Base-by-base conservation (phyloP, 2,113 vertebrate genomes). In the Tragelaphus buxtoni region DNA sequence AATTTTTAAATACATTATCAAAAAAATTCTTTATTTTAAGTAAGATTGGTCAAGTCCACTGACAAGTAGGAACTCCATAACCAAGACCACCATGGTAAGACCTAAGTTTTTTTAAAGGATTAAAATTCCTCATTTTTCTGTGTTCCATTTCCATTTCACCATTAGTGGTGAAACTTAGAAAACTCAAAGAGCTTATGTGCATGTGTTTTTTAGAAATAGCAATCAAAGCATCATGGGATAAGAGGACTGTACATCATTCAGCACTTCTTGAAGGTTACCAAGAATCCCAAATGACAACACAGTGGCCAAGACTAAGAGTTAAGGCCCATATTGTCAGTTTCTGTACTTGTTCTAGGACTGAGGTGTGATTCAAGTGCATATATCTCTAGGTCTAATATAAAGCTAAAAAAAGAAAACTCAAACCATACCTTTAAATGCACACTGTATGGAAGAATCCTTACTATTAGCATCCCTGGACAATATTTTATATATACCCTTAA, bases 41-140 rank as follows among this genome's bases (percentile, higher is more conserved):
- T 53, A 90, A 86, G 55, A 90, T 58, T 72, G 58, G 32, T 55
- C 12, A 94, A 95, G 58, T 88, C 12, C 14, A 65, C 45, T 60
- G 77, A 91, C 30, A 96, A 79, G 49, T 76, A 69, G 9, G 3
- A 84, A 47, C 13, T 60, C 17, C 28, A 95, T 82, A 87, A 7
- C 7, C 11, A 16, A 80, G 30, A 22, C 7, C 2, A 18, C 76
- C 10, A 35, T 39, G 12, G 20, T 79, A 45, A 80, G 53, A 92
- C 47, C 4, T 26, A 61, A 20, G 4, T 1, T 82, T 85, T 76
- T 76, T 22, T 49, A 76, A 90, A 94, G 1, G 8, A 45, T 45
- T 88, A 53, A 24, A 90, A 79, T 51, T 83, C 22, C 49, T 80
- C 2, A 30, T 35, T 61, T 91, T 49, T 81, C 11, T 22, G 83